Evolutionary conservation across 2,113 vertebrate species (phyloP), one percentile per base, ranked within the genome.

Genomic region (Xerus inauris): DNA sequence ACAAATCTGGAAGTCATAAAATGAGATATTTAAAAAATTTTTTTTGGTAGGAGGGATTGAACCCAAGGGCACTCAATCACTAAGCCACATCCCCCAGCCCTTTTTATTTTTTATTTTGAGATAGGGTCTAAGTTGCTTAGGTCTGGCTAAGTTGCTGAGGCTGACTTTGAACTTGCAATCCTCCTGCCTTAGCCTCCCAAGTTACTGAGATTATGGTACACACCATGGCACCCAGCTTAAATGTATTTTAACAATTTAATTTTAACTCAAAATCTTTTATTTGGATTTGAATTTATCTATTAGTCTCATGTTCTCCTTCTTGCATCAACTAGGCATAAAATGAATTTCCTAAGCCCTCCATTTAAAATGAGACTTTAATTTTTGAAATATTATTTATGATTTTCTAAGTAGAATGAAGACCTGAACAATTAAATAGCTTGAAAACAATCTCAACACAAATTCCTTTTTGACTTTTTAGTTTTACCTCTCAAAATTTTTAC

Each of bases 201-300:
- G 59, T 62, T 3, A 28, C 26, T 62, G 59, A 28, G 59, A 28
- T 62, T 62, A 62, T 9, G 59, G 9, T 59, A 9, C 26, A 8
- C 10, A 9, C 59, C 59, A 28, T 6, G 26, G 59, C 7, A 0
- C 9, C 59, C 26, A 28, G 26, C 22, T 26, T 62, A 9, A 82
- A 57, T 71, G 35, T 69, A 81, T 73, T 81, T 87, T 30, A 83
- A 49, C 22, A 40, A 77, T 49, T 89, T 88, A 77, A 89, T 84
- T 95, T 92, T 49, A 83, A 59, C 35, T 92, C 88, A 69, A 88
- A 83, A 88, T 19, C 6, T 91, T 87, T 49, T 76, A 59, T 76
- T 65, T 76, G 75, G 22, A 6, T 49, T 76, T 87, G 6, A 81
- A 40, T 42, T 75, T 69, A 76, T 76, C 26, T 12, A 51, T 64